Percentiles rank a stretch among this genome's conserved stretches.
These are phyloP conservation scores for Mellilla xanthometata DNA, from an alignment of 2,888 invertebrate species.

Conservation along the genomic window DNA sequence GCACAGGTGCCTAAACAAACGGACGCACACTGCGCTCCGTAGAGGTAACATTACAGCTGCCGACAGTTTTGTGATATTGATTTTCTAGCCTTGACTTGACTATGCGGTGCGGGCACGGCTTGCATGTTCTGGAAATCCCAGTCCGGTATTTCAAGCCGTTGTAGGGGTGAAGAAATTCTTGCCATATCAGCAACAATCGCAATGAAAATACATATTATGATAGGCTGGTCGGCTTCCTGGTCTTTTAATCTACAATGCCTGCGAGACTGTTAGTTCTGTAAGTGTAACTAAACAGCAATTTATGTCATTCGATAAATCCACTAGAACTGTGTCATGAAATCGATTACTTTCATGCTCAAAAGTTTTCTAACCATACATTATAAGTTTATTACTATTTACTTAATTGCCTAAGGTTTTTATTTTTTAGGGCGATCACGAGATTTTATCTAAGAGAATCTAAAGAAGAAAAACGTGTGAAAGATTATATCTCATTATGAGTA, in stretches of 20 bases:
- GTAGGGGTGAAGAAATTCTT: too few species aligned
- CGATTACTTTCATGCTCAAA: constrained; percentile 19
- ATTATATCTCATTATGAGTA: too few species aligned
- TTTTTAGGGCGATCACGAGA: background rate
- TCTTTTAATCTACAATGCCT: background rate
- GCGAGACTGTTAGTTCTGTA: constrained; percentile 1
- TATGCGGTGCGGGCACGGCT: constrained; percentile 1
- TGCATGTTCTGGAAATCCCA: background rate
- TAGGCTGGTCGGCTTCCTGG: too few species aligned
- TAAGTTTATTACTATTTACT: constrained; percentile 8
- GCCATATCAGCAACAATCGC: background rate
- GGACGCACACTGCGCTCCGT: background rate
- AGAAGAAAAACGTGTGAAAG: too few species aligned
- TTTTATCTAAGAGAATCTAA: too few species aligned
- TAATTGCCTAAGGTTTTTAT: too few species aligned
- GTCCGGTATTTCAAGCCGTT: background rate
- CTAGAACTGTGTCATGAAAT: constrained; percentile 24
- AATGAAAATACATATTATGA: constrained; percentile 2
- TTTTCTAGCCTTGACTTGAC: constrained; percentile 15
- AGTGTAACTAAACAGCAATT: constrained; percentile 23
- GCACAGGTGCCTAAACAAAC: background rate
- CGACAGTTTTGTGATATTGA: constrained; percentile 12
- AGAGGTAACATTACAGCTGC: background rate
- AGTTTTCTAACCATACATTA: constrained; percentile 11
- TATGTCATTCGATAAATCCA: constrained; percentile 21